Percentiles rank a stretch among this genome's conserved stretches.
phyloP scores from a whole-genome alignment of 2,888 invertebrate species.

The Hydrotaea diabolus region DNA sequence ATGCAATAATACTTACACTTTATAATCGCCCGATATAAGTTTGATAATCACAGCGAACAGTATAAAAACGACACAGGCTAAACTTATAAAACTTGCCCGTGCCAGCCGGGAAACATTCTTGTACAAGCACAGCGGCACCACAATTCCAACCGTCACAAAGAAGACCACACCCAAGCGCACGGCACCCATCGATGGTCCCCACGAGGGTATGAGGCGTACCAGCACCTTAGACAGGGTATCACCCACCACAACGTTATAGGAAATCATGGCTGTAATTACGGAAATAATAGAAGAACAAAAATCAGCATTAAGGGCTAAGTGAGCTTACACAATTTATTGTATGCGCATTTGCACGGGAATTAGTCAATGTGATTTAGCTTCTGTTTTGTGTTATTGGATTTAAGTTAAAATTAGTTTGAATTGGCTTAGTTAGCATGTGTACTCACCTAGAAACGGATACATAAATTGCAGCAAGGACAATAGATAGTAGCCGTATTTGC shows the following conservation, averaged over 20 bases:
- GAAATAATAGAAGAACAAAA: constrained; percentile 35
- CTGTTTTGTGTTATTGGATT: constrained; percentile 16
- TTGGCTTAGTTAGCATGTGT: constrained; percentile 13
- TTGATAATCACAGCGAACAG: constrained; percentile 84
- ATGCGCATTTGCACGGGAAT: background rate
- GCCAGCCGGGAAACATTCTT: constrained; percentile 84
- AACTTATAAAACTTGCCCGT: constrained; percentile 80
- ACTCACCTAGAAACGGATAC: constrained; percentile 91
- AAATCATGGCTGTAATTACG: constrained; percentile 88
- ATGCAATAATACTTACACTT: constrained; percentile 84
- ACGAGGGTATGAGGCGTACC: constrained; percentile 84
- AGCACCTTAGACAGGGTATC: constrained; percentile 92
- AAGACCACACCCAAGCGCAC: constrained; percentile 83
- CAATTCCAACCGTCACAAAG: constrained; percentile 87
- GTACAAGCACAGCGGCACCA: constrained; percentile 90
- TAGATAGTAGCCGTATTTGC: constrained; percentile 88
- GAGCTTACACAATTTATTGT: constrained; percentile 33
- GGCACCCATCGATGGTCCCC: constrained; percentile 80
- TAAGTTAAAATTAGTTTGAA: constrained; percentile 24
- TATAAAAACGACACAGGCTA: constrained; percentile 88
- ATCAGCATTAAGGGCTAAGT: constrained; percentile 36
- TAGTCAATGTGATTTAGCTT: constrained; percentile 2
- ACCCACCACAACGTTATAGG: constrained; percentile 93
- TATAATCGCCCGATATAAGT: constrained; percentile 81
- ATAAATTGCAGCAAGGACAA: constrained; percentile 89